phyloP scores from a whole-genome alignment of 2,888 invertebrate species.

The Metellina segmentata region DNA sequence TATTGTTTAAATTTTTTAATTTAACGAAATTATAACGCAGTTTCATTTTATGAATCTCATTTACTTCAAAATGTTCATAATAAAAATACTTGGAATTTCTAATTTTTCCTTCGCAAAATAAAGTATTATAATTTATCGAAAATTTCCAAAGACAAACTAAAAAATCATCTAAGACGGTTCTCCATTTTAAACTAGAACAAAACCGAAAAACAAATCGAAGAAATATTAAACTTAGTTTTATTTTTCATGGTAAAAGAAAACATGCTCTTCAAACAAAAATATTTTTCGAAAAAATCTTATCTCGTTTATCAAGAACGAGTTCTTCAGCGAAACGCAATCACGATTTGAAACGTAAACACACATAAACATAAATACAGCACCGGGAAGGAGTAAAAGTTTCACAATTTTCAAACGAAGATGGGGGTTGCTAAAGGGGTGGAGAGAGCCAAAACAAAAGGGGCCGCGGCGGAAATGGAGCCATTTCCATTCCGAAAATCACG shows the following conservation, averaged over 20 bases:
- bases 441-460: slow-evolving; percentile 10
- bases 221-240: neutral
- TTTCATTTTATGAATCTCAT: too few relatives aligned
- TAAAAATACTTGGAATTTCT: too few relatives aligned
- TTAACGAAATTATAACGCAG: too few relatives aligned
- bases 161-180: neutral
- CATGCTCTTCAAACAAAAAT: neutral
- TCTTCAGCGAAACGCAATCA: slow-evolving; percentile 11
- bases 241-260: neutral
- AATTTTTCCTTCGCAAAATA: too few relatives aligned
- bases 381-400: slow-evolving; percentile 18
- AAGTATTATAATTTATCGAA: neutral
- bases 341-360: slow-evolving; percentile 15
- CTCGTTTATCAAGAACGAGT: neutral
- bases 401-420: slow-evolving; percentile 2
- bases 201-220: neutral
- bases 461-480: slow-evolving; percentile 37
- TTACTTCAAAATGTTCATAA: too few relatives aligned
- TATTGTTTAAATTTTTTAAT: too few relatives aligned
- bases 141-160: neutral
- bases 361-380: slow-evolving; percentile 20
- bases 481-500: slow-evolving; percentile 63
- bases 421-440: neutral
- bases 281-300: neutral
- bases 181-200: too few relatives aligned